Evolutionary conservation across 2,888 invertebrate species (phyloP), one percentile per base, ranked within the genome.

Genomic region (Drosophila algonquin): DNA sequence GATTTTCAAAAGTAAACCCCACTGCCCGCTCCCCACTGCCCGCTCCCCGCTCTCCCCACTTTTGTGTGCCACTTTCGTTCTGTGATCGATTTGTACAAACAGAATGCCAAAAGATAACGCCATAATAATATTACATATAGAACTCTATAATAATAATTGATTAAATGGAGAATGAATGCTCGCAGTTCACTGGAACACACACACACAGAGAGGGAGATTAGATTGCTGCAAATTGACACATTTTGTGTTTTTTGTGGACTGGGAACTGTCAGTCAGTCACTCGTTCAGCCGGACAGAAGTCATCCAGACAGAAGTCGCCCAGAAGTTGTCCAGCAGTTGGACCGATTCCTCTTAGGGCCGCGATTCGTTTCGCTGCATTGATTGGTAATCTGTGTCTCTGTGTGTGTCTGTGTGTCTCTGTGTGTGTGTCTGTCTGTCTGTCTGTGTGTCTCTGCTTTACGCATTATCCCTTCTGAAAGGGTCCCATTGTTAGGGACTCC

Each of bases 201-300:
- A 24, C 12, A 32, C 83, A 76, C 75, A 63, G 69, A 59, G 82
- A 82, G 78, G 76, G 76, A 87, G 88, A 83, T 83, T 85, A 83
- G 83, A 83, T 83, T 87, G 82, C 83, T 87, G 88, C 76, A 88
- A 87, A 83, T 87, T 83, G 83, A 83, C 88, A 83, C 86, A 88
- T 30, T 30, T 30, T 7, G 24, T 27, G 7, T 24, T 83, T 85
- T 72, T 83, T 75, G 67, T 59, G 45, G 40, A n/a, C 40, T 32
- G 69, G 46, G 69, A 50, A 54, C 67, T 65, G 73, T 65, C 63
- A 62, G 9, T 71, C 52, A 55, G 7, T 27, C 27, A 24, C 4
- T 24, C 24, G 4, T 0, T 24, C 24, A 24, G 24, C 5, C 24
- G 24, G 24, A 24, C 24, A 24, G 54, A 64, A 53, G 45, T 16